Percentiles rank a stretch among this genome's conserved stretches.
Conservation (phyloP, 2,888 invertebrate species). For the Bembecia ichneumoniformis region DNA sequence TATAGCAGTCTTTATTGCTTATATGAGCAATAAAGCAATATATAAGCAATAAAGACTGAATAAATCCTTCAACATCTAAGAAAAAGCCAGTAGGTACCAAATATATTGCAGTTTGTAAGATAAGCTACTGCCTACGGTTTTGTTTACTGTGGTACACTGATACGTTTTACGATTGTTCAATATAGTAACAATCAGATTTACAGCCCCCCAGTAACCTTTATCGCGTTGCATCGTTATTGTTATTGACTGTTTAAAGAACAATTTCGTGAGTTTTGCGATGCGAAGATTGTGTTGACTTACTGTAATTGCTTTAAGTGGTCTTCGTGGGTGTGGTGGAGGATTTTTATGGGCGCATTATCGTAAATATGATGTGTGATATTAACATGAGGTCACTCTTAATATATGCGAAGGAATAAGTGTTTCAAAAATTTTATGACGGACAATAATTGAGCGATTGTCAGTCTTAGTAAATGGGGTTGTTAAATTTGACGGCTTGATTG, state of each 20-base stretch:
- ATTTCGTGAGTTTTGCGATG: constrained; percentile 2
- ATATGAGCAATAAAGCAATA: too few species aligned
- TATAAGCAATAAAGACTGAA: too few species aligned
- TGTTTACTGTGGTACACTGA: too few species aligned
- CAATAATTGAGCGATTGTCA: too few species aligned
- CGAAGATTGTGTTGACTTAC: constrained; percentile 13
- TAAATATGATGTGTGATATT: background rate
- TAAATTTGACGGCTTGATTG: too few species aligned
- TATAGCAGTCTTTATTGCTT: too few species aligned
- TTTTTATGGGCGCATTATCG: background rate
- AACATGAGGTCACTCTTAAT: background rate
- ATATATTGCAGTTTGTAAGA: too few species aligned
- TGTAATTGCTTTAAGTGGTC: constrained; percentile 5
- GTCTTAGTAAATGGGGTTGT: too few species aligned
- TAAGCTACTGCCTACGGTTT: too few species aligned
- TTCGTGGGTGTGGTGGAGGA: background rate
- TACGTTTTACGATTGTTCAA: constrained; percentile 2
- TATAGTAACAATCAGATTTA: constrained; percentile 1
- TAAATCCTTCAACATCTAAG: too few species aligned
- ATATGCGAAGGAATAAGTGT: background rate
- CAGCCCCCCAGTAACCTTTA: background rate
- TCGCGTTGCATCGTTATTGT: constrained; percentile 1
- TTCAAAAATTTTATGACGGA: too few species aligned
- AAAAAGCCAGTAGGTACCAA: too few species aligned
- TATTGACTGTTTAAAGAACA: constrained; percentile 2